Evolutionary conservation across 2,113 vertebrate species (phyloP).

Genomic region (Solenodon paradoxus): DNA sequence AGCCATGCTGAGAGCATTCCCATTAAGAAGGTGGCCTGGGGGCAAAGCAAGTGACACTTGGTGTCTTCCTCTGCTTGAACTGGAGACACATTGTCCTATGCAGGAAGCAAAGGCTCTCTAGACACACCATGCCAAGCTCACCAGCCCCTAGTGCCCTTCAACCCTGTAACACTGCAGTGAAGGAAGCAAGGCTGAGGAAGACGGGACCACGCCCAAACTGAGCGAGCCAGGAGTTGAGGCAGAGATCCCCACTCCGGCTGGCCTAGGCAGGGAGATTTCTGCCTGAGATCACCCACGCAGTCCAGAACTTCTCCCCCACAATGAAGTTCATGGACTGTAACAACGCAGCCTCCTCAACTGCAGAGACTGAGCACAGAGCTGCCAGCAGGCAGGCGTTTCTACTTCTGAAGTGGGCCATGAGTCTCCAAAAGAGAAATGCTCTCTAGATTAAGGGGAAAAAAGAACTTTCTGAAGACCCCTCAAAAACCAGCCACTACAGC

Average conservation of each 20-base stretch:
- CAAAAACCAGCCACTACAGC: background rate
- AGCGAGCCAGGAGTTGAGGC: background rate
- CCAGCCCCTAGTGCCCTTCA: background rate
- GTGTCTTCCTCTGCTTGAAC: background rate
- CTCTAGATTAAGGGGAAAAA: background rate
- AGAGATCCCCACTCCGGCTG: background rate
- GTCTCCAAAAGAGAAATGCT: background rate
- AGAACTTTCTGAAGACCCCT: background rate
- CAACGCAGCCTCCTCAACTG: background rate
- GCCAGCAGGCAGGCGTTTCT: fast-evolving
- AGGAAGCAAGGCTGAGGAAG: no score
- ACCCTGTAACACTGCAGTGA: no score
- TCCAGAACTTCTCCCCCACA: no score
- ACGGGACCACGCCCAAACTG: background rate
- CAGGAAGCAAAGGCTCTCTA: background rate
- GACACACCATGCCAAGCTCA: background rate
- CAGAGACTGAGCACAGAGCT: background rate
- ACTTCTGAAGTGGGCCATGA: background rate
- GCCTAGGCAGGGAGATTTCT: background rate
- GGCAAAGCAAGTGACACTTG: background rate
- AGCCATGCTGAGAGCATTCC: background rate
- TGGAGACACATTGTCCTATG: background rate
- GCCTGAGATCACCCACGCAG: no score
- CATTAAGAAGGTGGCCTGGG: background rate
- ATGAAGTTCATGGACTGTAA: background rate